phyloP scores from a whole-genome alignment of 2,113 vertebrate species.

The Sceloporus tristichus region DNA sequence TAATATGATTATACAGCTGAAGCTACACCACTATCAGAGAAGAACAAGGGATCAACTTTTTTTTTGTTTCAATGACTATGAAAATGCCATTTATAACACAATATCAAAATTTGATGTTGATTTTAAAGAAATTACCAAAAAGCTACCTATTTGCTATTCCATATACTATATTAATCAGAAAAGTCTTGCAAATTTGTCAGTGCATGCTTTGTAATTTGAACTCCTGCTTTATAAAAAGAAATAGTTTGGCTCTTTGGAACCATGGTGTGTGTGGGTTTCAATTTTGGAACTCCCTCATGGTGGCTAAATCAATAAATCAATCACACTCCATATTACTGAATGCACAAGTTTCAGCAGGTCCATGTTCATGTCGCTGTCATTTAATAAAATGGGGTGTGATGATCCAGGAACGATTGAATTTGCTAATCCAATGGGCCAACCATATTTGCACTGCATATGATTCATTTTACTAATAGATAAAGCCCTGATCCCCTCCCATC shows the following conservation, averaged over 20 bases:
- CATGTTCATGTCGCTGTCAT: too few species aligned
- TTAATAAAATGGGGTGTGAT: too few species aligned
- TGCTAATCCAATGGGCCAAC: too few species aligned
- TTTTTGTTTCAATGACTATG: not conserved
- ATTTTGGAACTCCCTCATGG: too few species aligned
- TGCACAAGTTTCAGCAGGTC: too few species aligned
- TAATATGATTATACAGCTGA: too few species aligned
- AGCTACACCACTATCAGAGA: not conserved
- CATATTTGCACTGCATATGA: not conserved
- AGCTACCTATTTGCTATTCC: not conserved
- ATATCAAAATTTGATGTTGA: not conserved
- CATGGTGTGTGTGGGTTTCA: too few species aligned
- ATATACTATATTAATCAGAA: not conserved
- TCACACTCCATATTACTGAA: too few species aligned
- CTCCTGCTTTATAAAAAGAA: not conserved
- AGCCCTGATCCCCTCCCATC: too few species aligned
- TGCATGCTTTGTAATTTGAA: not conserved
- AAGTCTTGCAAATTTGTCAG: not conserved
- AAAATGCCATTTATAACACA: not conserved
- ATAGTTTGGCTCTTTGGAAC: too few species aligned
- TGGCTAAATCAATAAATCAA: too few species aligned
- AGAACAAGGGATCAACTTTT: not conserved
- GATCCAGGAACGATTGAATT: too few species aligned
- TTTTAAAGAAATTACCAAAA: not conserved
- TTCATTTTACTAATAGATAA: not conserved